A percentile compares a stretch with the other conserved stretches of the same genome.
Conservation (phyloP, 2,888 invertebrate genomes). For the Pharmacophagus antenor region DNA sequence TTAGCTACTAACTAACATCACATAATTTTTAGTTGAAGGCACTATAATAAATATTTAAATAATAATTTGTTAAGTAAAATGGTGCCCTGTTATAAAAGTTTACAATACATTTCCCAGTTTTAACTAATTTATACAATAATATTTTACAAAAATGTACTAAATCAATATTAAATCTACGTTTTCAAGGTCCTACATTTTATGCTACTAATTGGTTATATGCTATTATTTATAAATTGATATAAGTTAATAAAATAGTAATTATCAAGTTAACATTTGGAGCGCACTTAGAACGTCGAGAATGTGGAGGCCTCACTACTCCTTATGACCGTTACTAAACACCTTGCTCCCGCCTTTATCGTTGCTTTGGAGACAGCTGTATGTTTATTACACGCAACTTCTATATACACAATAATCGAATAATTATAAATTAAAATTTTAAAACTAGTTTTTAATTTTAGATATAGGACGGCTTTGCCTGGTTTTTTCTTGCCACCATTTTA, state of each 20-base stretch:
- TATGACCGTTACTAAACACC: constrained; percentile 72
- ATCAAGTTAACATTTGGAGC: constrained; percentile 5
- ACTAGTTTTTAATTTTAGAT: constrained; percentile 43
- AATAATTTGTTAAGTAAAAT: constrained; percentile 49
- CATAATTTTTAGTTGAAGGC: constrained; percentile 63
- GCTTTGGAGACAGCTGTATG: constrained; percentile 79
- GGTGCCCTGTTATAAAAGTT: constrained; percentile 51
- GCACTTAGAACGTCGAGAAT: constrained; percentile 35
- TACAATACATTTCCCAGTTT: constrained; percentile 28
- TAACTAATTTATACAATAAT: constrained; percentile 7
- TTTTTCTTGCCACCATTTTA: constrained; percentile 79
- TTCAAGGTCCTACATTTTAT: constrained; percentile 10
- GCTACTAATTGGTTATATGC: constrained; percentile 24
- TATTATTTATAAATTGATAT: constrained; percentile 9
- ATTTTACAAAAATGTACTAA: constrained; percentile 25
- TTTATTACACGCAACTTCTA: constrained; percentile 41
- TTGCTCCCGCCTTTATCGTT: constrained; percentile 64
- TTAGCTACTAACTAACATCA: constrained; percentile 61
- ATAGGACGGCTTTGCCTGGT: constrained; percentile 59
- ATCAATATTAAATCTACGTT: constrained; percentile 20
- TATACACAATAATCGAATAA: constrained; percentile 44
- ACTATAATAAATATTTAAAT: constrained; percentile 48
- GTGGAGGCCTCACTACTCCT: constrained; percentile 44
- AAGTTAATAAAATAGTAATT: constrained; percentile 13
- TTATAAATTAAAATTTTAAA: constrained; percentile 26